Percentiles rank a stretch among this genome's conserved stretches.
These are phyloP conservation scores for Drosophila takahashii DNA, from an alignment of 1,140 invertebrate species.

Conservation along the genomic window DNA sequence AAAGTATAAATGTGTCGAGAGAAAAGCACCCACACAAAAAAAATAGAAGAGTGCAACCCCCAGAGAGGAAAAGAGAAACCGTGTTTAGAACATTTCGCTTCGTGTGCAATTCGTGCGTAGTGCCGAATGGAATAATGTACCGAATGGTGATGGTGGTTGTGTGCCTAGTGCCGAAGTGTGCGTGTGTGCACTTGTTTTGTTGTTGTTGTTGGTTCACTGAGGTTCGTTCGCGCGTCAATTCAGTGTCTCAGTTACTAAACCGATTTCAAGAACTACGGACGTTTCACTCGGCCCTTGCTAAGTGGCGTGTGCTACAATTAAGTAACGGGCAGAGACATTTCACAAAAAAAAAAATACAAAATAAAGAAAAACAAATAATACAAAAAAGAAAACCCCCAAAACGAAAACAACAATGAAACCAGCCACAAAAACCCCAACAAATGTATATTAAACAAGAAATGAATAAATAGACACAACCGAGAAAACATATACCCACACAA, in stretches of 20 bases:
- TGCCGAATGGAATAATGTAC: conserved; percentile 23
- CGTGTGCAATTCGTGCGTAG: conserved; percentile 20
- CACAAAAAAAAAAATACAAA: conserved; percentile 22
- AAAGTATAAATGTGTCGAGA: conserved; percentile 1
- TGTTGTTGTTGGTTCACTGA: conserved; percentile 57
- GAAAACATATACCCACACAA: conserved; percentile 13
- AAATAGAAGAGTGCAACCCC: conserved; percentile 8
- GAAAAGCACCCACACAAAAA: conserved; percentile 31
- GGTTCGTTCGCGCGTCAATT: conserved; percentile 68
- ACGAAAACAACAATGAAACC: conserved; percentile 19
- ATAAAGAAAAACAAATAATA: conserved; percentile 9
- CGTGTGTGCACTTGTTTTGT: conserved; percentile 56
- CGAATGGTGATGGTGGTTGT: neutral
- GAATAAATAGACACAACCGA: conserved; percentile 17
- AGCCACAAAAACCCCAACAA: conserved; percentile 21
- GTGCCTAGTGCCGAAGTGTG: conserved; percentile 16
- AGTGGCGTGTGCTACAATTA: conserved; percentile 66
- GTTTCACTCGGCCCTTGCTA: conserved; percentile 60
- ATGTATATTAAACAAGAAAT: conserved; percentile 15
- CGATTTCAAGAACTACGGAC: conserved; percentile 74
- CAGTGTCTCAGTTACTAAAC: conserved; percentile 70
- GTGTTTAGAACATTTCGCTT: conserved; percentile 25
- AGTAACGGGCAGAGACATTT: conserved; percentile 62
- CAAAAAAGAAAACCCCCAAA: conserved; percentile 12
- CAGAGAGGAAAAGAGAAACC: conserved; percentile 9